Conservation (phyloP, 1,140 invertebrate species). For the Lethocerus indicus region DNA sequence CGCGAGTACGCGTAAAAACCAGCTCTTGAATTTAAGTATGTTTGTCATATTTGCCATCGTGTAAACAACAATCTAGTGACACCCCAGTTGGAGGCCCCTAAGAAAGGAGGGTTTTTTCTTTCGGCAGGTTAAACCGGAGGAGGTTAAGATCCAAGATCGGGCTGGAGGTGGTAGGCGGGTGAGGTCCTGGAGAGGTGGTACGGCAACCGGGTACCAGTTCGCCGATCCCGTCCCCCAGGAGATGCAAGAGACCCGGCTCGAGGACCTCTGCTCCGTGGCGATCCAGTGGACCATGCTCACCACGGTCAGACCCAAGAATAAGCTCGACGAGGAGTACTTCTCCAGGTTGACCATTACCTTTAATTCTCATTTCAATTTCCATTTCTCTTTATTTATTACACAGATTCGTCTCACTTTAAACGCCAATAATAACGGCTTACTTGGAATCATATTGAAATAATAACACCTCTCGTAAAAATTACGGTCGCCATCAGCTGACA, state of each 20-base stretch:
- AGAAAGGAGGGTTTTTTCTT: neutral
- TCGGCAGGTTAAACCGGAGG: slow-evolving; percentile 34
- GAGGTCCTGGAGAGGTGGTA: slow-evolving; percentile 46
- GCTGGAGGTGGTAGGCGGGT: too few relatives aligned
- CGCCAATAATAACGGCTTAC: neutral
- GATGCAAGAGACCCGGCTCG: slow-evolving; percentile 58
- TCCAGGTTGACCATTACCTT: slow-evolving; percentile 36
- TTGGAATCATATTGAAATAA: too few relatives aligned
- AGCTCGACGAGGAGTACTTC: slow-evolving; percentile 74
- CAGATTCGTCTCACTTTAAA: neutral
- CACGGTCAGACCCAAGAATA: slow-evolving; percentile 58
- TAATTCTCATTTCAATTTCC: neutral
- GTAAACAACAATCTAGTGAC: too few relatives aligned
- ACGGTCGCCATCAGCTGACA: too few relatives aligned
- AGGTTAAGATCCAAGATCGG: slow-evolving; percentile 49
- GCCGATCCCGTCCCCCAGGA: slow-evolving; percentile 65
- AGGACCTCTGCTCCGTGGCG: slow-evolving; percentile 64
- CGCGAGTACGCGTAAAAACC: too few relatives aligned
- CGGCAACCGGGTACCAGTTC: slow-evolving; percentile 44
- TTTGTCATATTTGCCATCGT: neutral
- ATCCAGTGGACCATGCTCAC: slow-evolving; percentile 91
- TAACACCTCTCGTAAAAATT: too few relatives aligned
- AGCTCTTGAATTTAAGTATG: too few relatives aligned
- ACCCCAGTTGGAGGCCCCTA: neutral
- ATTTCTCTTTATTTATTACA: neutral